These are phyloP conservation scores for Standfussiana lucernea DNA, from an alignment of 2,888 invertebrate species.

Conservation along the genomic window DNA sequence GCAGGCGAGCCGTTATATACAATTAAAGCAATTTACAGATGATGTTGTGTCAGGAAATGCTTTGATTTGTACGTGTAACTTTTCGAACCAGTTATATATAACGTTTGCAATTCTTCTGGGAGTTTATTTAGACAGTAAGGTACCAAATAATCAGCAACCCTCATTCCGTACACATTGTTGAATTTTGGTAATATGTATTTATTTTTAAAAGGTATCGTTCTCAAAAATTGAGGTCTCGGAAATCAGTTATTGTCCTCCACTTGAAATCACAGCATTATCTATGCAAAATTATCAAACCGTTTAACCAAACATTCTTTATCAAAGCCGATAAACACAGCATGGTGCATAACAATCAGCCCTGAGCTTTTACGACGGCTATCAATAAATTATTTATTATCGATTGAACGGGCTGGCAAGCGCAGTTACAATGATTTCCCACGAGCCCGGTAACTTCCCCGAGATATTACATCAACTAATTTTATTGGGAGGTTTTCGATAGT, in stretches of 20 bases:
- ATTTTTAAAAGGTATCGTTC: no score
- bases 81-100: no score
- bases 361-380: conserved; percentile 17
- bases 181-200: no score
- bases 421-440: conserved; percentile 56
- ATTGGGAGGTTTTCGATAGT: conserved; percentile 28
- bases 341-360: conserved; percentile 31
- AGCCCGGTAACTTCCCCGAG: conserved; percentile 34
- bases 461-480: conserved; percentile 53
- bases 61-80: no score
- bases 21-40: no score
- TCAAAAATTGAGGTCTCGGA: no score
- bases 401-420: conserved; percentile 29
- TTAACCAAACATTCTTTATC: background rate
- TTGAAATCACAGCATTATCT: background rate
- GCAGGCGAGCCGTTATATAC: no score
- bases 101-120: no score
- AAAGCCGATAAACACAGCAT: background rate
- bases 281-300: background rate
- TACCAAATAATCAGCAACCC: no score
- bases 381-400: conserved; percentile 51
- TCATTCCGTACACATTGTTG: no score
- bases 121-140: no score
- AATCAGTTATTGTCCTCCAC: background rate
- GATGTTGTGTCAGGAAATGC: no score